Evolutionary conservation across 1,140 invertebrate species (phyloP), one percentile per base, ranked within the genome.

Genomic region (Tetragonula clypearis): DNA sequence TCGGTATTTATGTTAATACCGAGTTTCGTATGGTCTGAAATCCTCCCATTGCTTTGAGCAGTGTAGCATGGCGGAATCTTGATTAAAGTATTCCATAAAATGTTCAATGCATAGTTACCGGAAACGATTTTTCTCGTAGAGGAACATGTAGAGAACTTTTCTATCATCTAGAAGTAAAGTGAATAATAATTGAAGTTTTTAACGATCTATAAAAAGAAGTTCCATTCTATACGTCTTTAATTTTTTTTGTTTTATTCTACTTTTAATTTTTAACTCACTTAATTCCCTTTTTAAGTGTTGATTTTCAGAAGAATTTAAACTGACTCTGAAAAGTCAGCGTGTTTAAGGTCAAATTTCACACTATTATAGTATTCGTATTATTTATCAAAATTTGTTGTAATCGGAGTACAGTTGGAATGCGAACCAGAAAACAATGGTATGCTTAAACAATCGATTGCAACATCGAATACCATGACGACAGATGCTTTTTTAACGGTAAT

Each of bases 401-500:
- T 75, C 41, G 26, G 30, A 58, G 26, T 49, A 75, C 15, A 4
- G 56, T 53, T 65, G 53, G 35, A 75, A 79, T 17, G 65, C 26
- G 76, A 84, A 69, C 14, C 2, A 68, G 35, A 53, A 86, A 74
- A 86, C 74, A 79, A 84, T 88, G 19, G 26, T 12, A 53, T 30
- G n/a, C 21, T 2, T 72, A 23, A 26, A 26, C 56, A n/a, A 76
- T 85, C 77, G 69, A 80, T 86, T 35, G 72, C 65, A 56, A 85
- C 56, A 69, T 26, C 65, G n/a, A 72, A 65, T 68, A 23, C 53
- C 14, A 15, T 23, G 14, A 65, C 56, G 62, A 79, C 49, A 65
- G 30, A 55, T 30, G 78, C 66, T 81, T 88, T 76, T 81, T 88
- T 76, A 12, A 35, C 26, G 8, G 14, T n/a, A 12, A 0, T n/a